Evolutionary conservation across 37 sponge, comb jelly and placozoan species (phyloP).

Genomic region (Geodia barretti): DNA sequence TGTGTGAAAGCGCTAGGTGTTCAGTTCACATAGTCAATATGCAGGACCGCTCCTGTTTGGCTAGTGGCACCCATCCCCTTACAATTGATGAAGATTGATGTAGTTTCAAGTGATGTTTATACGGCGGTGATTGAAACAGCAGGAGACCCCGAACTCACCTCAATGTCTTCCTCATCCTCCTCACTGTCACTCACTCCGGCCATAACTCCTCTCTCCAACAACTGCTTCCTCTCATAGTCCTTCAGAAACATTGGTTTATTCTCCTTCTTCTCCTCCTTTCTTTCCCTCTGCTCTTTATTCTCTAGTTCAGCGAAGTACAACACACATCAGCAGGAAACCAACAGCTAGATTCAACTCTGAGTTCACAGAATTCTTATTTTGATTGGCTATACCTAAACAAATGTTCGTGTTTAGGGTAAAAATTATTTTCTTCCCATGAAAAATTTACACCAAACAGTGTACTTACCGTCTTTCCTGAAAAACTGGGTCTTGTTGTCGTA

Average conservation of each 20-base stretch:
- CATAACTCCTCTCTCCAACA: conserved; percentile 76
- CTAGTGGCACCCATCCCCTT: conserved; percentile 82
- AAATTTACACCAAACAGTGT: no score
- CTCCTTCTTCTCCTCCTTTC: conserved; percentile 2
- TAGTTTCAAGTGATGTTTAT: no score
- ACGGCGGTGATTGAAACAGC: no score
- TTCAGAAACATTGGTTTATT: conserved; percentile 78
- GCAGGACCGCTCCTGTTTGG: conserved; percentile 65
- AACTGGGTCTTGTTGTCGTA: conserved; percentile 55
- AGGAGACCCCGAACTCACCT: no score
- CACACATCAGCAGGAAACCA: background rate
- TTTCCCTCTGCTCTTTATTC: conserved; percentile 2
- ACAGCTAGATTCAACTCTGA: no score
- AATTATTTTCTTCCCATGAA: no score
- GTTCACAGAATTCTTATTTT: no score
- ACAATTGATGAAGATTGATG: no score
- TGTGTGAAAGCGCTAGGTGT: no score
- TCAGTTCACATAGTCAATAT: conserved; percentile 49
- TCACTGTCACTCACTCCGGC: conserved; percentile 55
- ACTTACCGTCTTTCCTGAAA: conserved; percentile 9
- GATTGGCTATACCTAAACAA: no score
- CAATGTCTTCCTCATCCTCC: conserved; percentile 56
- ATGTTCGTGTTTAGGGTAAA: no score
- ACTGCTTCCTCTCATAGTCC: conserved; percentile 87
- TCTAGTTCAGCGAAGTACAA: conserved; percentile 1